Conservation (phyloP, 2,888 invertebrate genomes). For the Heliconius erato region DNA sequence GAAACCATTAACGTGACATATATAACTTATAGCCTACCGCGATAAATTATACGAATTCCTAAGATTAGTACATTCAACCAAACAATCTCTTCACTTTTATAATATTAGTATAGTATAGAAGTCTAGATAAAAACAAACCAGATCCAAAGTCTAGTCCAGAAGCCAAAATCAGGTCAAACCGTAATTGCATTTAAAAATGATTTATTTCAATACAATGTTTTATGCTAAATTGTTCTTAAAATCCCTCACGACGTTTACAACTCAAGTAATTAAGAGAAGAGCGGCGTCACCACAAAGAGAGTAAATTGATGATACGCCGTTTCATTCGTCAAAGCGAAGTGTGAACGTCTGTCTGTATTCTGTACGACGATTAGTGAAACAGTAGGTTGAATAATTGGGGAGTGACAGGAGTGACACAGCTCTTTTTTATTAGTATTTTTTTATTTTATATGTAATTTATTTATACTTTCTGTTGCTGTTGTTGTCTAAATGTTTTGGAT, state of each 20-base stretch:
- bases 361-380: slow-evolving; percentile 46
- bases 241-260: slow-evolving; percentile 40
- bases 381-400: slow-evolving; percentile 24
- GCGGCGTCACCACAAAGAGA: slow-evolving; percentile 55
- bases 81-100: neutral
- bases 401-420: slow-evolving; percentile 31
- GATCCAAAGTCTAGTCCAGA: neutral
- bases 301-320: slow-evolving; percentile 59
- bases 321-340: slow-evolving; percentile 63
- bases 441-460: neutral
- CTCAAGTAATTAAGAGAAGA: slow-evolving; percentile 58
- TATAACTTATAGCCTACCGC: too few relatives aligned
- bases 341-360: slow-evolving; percentile 47
- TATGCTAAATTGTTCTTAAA: slow-evolving; percentile 32
- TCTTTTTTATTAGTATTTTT: neutral
- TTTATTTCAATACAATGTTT: slow-evolving; percentile 19
- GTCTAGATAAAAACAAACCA: neutral
- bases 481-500: too few relatives aligned
- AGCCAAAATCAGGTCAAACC: slow-evolving; percentile 1
- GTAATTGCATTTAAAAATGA: slow-evolving; percentile 25
- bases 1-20: too few relatives aligned
- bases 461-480: neutral
- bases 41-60: too few relatives aligned
- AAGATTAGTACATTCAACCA: neutral
- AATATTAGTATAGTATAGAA: neutral